Evolutionary conservation across 1,140 invertebrate species (phyloP), one percentile per base, ranked within the genome.

Genomic region (Metopolophium dirhodum): DNA sequence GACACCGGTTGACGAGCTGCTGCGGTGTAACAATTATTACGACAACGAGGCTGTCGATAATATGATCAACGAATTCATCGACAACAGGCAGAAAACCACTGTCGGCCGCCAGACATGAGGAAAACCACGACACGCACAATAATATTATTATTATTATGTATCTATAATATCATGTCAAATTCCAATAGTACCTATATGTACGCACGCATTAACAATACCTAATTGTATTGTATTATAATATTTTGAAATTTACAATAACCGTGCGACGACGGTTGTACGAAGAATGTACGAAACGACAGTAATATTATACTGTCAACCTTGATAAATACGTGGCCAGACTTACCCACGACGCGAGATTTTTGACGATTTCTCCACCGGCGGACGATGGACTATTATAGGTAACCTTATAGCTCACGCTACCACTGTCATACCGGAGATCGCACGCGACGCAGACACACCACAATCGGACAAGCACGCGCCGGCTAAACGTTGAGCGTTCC

Each of bases 61-160:
- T 49, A 26, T 93, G 77, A 93, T 93, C 91, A 93, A 93, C 77
- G 91, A 93, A 30, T 93, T 93, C 26, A 83, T 93, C 35, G 91
- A 86, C 49, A 86, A 49, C 68, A 47, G 20, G 61, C 35, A 37
- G 18, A 89, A 37, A 54, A 11, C 47, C n/a, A 41, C 26, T 7
- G 22, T 37, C 35, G 54, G 37, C 37, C 45, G 20, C 0, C 45
- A 30, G 83, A n/a, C 83, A 1, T 11, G 41, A 45, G 37, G 4
- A 45, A 41, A 30, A 45, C 37, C 11, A 1, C 37, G 23, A 7
- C 77, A 7, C 61, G 30, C 61, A n/a, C 61, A 68, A 68, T 4
- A 68, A 14, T 68, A 61, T n/a, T 11, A 30, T 82, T 82, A 20
- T 35, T 35, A 35, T 77, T 18, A 82, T 82, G 22, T n/a, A n/a